These are phyloP conservation scores for Lamellibrachia luymesi DNA, from an alignment of 1,140 invertebrate species.

Conservation along the genomic window DNA sequence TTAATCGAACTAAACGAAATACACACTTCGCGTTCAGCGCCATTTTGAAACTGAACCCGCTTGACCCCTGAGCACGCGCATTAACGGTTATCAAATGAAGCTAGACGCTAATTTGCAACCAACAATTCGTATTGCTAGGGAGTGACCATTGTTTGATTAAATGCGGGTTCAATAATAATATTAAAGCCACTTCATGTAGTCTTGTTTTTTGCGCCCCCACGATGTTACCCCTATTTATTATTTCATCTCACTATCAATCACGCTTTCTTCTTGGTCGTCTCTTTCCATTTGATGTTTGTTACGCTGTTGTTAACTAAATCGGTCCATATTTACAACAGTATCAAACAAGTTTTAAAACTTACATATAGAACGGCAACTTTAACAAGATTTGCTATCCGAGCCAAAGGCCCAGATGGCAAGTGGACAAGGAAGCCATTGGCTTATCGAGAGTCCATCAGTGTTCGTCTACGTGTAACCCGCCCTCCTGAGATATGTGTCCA, in stretches of 20 bases:
- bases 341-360: too few species aligned
- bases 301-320: too few species aligned
- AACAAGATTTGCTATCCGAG: too few species aligned
- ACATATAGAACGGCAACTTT: too few species aligned
- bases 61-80: conserved; percentile 2
- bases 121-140: background rate
- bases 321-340: too few species aligned
- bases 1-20: conserved; percentile 1
- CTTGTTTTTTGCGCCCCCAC: background rate
- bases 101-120: background rate
- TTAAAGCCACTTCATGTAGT: background rate
- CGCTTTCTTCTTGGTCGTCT: too few species aligned
- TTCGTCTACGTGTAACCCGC: too few species aligned
- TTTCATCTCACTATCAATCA: background rate
- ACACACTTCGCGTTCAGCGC: background rate
- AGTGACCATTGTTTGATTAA: background rate
- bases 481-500: too few species aligned
- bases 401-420: too few species aligned
- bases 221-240: background rate
- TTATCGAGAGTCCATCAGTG: too few species aligned
- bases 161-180: background rate
- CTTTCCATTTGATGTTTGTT: too few species aligned
- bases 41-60: conserved; percentile 4
- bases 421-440: too few species aligned
- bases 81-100: background rate